Base-by-base conservation (phyloP, 2,888 invertebrate genomes). In the Ophonus ardosiacus region DNA sequence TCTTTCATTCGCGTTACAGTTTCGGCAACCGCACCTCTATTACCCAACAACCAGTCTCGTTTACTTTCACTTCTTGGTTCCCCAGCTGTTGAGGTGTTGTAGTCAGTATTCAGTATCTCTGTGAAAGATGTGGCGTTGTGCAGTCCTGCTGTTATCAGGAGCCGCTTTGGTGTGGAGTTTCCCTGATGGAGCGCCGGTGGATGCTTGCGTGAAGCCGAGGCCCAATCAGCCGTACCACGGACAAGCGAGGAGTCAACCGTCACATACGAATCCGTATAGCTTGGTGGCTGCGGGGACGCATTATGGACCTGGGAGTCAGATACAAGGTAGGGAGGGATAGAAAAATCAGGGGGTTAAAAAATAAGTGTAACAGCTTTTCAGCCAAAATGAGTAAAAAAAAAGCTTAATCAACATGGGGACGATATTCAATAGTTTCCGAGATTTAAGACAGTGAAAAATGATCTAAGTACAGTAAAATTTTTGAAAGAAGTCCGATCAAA, bases 111-210 rank as follows among this genome's bases (percentile, higher is more conserved):
- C 38, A 38, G 38, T 65, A 31, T n/a, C n/a, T 31, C 38, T 13
- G 43, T 51, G 43, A 10, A 51, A 51, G 31, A 51, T 51, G 43
- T 51, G 43, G 43, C 43, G 43, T 8, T 51, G 43, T 13, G 43
- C 13, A 51, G 43, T 4, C 43, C 13, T 51, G 43, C 13, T 51
- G 10, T 10, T 85, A 17, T 1, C 13, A 10, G 43, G 83, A 10
- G 87, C 85, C 38, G 83, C 10, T 10, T 18, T 74, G 43, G 71
- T 40, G 7, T 13, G 43, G 13, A 13, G 43, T 7, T 74, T 74
- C 21, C 96, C 96, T n/a, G 96, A 96, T 88, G 96, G 96, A 0
- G 96, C 96, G 0, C 96, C 96, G 0, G 94, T 96, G 38, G 96
- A 96, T 89, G 94, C 96, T 43, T 96, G 96, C 89, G 96, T 96